Evolutionary conservation across 1,140 invertebrate genomes (phyloP).

Genomic region (Lasaia peninsularis): DNA sequence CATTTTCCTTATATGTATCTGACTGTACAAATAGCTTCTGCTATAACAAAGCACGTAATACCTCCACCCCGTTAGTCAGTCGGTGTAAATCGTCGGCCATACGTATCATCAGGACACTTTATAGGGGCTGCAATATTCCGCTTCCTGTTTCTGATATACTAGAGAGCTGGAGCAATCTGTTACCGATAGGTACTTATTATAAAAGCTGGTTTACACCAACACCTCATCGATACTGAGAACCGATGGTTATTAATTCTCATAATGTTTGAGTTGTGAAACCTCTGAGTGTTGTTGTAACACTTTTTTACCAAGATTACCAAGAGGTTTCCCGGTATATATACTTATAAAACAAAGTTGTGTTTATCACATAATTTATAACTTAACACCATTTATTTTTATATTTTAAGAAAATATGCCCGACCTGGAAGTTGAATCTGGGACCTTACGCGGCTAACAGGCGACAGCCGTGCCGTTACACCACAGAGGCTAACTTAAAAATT

Average conservation of each 20-base stretch:
- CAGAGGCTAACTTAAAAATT: no score
- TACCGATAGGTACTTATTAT: slow-evolving; percentile 17
- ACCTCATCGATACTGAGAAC: not conserved
- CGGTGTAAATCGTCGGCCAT: slow-evolving; percentile 11
- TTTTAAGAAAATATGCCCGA: no score
- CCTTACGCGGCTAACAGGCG: no score
- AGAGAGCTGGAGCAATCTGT: slow-evolving; percentile 1
- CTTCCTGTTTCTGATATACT: slow-evolving; percentile 45
- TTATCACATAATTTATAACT: no score
- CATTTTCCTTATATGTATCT: not conserved
- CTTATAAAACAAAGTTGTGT: no score
- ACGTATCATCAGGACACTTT: slow-evolving; percentile 34
- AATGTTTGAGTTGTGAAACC: not conserved
- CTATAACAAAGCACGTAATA: not conserved
- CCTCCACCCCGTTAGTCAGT: slow-evolving; percentile 6
- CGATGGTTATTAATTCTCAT: slow-evolving; percentile 3
- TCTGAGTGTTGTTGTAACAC: not conserved
- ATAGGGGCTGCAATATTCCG: slow-evolving; percentile 35
- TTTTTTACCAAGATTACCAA: not conserved
- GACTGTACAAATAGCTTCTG: not conserved
- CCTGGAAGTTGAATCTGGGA: no score
- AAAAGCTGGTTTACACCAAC: slow-evolving; percentile 16
- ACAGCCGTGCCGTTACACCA: no score
- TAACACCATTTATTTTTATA: no score
- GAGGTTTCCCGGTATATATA: not conserved